Percentiles rank a stretch among this genome's conserved stretches.
Conservation (phyloP, 2,797 vertebrate species). For the Alectoris magna region DNA sequence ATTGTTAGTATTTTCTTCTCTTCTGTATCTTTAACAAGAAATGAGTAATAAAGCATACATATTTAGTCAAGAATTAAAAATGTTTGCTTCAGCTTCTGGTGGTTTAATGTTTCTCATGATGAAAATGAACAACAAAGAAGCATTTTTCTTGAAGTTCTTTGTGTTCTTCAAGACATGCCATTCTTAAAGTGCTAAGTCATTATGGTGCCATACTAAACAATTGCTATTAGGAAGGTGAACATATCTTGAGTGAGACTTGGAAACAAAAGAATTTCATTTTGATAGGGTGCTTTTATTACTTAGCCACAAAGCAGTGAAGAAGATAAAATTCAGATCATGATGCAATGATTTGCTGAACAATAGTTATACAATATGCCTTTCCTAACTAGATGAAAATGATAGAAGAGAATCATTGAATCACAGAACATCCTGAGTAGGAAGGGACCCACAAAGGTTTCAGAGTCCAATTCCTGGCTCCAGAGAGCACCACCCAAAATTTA, state of each 20-base stretch:
- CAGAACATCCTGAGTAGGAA: neutral
- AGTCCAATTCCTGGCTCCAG: neutral
- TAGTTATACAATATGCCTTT: neutral
- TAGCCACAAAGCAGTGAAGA: neutral
- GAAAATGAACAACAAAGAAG: neutral
- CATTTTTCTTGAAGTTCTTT: neutral
- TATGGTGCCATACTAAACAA: neutral
- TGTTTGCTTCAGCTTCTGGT: neutral
- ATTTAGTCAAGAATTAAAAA: neutral
- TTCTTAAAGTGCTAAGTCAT: neutral
- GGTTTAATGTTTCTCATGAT: neutral
- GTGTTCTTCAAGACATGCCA: neutral
- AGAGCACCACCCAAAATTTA: neutral
- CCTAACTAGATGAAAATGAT: neutral
- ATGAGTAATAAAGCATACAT: neutral
- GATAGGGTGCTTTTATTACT: neutral
- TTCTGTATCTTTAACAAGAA: neutral
- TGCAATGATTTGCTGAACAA: neutral
- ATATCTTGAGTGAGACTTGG: neutral
- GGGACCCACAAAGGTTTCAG: neutral
- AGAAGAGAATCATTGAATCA: neutral
- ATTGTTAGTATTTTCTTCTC: neutral
- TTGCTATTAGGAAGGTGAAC: neutral
- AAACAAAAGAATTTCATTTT: neutral
- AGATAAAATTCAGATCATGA: rapidly evolving